Percentiles rank a stretch among this genome's conserved stretches.
These are phyloP conservation scores for Melipona quadrifasciata DNA, from an alignment of 1,140 invertebrate genomes.

Conservation along the genomic window DNA sequence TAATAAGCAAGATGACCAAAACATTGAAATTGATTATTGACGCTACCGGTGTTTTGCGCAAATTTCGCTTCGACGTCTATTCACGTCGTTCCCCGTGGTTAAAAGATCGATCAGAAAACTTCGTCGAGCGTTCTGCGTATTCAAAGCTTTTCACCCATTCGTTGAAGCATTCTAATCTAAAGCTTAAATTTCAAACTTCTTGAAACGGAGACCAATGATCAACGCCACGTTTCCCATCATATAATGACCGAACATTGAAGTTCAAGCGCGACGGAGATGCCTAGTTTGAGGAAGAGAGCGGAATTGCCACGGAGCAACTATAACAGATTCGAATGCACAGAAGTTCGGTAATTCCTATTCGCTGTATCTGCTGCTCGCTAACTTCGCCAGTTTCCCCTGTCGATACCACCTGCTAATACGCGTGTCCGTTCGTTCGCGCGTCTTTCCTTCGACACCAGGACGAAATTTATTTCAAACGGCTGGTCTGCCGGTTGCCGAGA, in stretches of 20 bases:
- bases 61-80: no score
- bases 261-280: constrained; percentile 10
- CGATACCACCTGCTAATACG: neutral
- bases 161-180: no score
- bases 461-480: neutral
- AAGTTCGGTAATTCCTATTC: constrained; percentile 59
- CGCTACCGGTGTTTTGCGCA: no score
- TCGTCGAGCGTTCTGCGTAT: no score
- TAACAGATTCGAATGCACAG: constrained; percentile 35
- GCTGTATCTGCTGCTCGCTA: neutral
- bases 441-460: neutral
- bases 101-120: no score
- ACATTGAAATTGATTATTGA: no score
- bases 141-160: neutral
- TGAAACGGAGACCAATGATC: neutral
- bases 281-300: neutral
- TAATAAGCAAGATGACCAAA: no score
- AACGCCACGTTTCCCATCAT: neutral
- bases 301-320: neutral
- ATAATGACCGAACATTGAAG: constrained; percentile 11
- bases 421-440: neutral
- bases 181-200: no score
- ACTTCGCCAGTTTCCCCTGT: constrained; percentile 1
- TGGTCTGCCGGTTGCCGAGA: neutral
- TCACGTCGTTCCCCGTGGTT: no score